Conservation (phyloP, 2,113 vertebrate genomes). For the Haemorhous mexicanus region DNA sequence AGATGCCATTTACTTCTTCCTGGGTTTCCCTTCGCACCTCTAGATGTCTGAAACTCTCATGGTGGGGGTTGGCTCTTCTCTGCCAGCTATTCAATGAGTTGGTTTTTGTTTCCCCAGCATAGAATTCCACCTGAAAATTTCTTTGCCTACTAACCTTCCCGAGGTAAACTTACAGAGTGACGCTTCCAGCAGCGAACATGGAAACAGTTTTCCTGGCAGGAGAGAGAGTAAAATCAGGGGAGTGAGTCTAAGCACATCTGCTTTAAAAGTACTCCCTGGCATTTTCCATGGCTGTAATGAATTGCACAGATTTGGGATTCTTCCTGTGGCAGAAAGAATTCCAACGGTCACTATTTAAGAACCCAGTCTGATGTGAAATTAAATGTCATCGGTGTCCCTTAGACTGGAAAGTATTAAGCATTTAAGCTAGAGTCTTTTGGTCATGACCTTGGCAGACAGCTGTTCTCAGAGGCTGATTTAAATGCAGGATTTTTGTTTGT, state of each 20-base stretch:
- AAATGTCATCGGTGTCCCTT: background rate
- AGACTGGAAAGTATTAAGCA: background rate
- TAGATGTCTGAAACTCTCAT: background rate
- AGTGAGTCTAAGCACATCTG: background rate
- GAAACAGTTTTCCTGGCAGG: background rate
- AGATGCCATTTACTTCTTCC: background rate
- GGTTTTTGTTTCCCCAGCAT: background rate
- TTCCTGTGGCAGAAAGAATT: background rate
- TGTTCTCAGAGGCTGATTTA: background rate
- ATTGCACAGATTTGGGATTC: background rate
- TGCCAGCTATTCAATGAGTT: background rate
- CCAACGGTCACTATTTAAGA: background rate
- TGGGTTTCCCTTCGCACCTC: background rate
- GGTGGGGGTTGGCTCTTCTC: background rate
- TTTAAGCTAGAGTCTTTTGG: background rate
- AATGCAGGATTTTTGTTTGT: background rate
- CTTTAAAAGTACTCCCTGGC: background rate
- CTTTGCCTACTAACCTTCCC: background rate
- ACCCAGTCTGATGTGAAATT: constrained; percentile 2
- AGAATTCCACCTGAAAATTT: background rate
- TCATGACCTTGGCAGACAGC: constrained; percentile 1
- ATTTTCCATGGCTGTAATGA: background rate
- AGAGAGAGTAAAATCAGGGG: background rate
- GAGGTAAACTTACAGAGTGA: background rate
- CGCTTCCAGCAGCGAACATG: background rate